Conservation (phyloP, 2,113 vertebrate genomes). For the Nematolebias whitei region DNA sequence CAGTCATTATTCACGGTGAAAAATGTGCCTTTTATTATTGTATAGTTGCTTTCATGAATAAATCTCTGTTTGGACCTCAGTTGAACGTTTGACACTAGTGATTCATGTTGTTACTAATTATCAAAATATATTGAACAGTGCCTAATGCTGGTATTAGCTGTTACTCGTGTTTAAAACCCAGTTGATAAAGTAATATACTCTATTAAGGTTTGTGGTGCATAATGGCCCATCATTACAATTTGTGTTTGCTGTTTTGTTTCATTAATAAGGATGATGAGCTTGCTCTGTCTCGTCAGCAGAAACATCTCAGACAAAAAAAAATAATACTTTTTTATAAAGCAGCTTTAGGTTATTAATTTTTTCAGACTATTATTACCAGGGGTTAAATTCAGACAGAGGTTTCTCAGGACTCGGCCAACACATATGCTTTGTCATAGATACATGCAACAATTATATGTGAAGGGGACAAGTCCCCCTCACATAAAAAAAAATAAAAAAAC, state of each 20-base stretch:
- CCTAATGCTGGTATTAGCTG: constrained; percentile 54
- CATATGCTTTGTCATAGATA: too few species aligned
- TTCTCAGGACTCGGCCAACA: too few species aligned
- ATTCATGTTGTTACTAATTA: constrained; percentile 70
- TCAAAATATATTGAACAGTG: constrained; percentile 55
- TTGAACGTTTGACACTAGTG: constrained; percentile 65
- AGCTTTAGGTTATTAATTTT: too few species aligned
- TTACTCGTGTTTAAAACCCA: constrained; percentile 37
- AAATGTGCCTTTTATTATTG: constrained; percentile 61
- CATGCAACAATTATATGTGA: too few species aligned
- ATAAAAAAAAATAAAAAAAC: too few species aligned
- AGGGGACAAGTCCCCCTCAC: too few species aligned
- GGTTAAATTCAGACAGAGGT: too few species aligned
- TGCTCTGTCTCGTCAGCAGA: neutral
- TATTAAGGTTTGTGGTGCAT: constrained; percentile 17
- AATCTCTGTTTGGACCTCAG: constrained; percentile 56
- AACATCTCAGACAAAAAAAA: too few species aligned
- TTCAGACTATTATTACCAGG: too few species aligned
- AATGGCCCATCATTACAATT: constrained; percentile 20
- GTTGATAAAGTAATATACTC: constrained; percentile 47
- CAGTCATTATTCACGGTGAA: constrained; percentile 67
- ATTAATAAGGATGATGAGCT: neutral
- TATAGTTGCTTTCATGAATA: constrained; percentile 66
- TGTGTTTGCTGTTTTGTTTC: neutral
- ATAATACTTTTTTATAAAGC: too few species aligned